Base-by-base conservation (phyloP, 2,888 invertebrate species). In the Chirona hameri region DNA sequence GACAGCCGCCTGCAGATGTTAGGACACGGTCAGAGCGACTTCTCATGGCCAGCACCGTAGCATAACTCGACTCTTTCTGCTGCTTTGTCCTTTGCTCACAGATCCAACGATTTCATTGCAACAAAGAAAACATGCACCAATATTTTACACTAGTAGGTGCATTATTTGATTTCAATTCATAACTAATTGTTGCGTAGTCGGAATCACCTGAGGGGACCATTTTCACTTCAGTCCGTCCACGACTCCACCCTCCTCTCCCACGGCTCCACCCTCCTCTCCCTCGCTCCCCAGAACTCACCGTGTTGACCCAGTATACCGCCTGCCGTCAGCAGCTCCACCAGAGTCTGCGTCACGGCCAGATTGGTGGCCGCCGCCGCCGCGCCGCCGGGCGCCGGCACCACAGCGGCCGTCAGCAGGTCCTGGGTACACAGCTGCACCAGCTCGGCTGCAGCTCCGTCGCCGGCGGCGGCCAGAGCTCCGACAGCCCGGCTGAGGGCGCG, bases 341-440 rank as follows among this genome's bases (percentile, higher is more conserved):
- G 87, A 18, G 91, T 90, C 87, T 91, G 91, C 5, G 91, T 91
- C 4, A 92, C 91, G 27, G 91, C 89, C 86, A 91, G 89, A 82
- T 88, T 88, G 15, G 87, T 86, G 86, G 88, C 85, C 86, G 87
- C 86, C 86, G 88, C 85, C 86, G 87, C 86, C 85, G 88, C 31
- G 87, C 87, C 39, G 87, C 85, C 52, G 83, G 81, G 52, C 29
- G n/a, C 85, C 84, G 21, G 88, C 88, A 55, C 85, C 84, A 69
- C 85, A 85, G 46, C 83, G 83, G 82, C 84, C 84, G 79, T 84
- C 84, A 57, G 82, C 79, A 27, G 83, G 81, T n/a, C 89, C 87
- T 90, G 90, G 15, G 90, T 90, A 86, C 91, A 92, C 86, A 92
- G 89, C 85, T 90, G 89, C 0, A 91, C 88, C 0, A 92, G 90